phyloP scores from a whole-genome alignment of 2,888 invertebrate species.

The Catocala fraxini region DNA sequence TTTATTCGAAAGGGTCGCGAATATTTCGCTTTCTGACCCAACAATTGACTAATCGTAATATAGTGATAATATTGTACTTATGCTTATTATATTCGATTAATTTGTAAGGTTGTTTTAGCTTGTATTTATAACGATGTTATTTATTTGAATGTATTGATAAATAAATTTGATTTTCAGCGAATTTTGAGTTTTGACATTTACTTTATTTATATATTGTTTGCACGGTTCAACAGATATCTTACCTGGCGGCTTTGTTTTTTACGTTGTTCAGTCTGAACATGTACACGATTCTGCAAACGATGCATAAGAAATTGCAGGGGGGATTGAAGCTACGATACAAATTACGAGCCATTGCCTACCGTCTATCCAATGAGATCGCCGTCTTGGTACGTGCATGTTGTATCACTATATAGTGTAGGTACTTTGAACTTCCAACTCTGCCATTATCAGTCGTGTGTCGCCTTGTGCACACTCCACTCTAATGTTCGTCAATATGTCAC shows the following conservation, averaged over 20 bases:
- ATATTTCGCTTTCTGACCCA: slow-evolving; percentile 36
- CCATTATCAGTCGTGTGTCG: slow-evolving; percentile 30
- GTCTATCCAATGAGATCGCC: slow-evolving; percentile 79
- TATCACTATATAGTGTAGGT: slow-evolving; percentile 33
- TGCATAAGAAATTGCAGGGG: slow-evolving; percentile 93
- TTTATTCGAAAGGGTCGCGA: slow-evolving; percentile 14
- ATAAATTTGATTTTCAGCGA: slow-evolving; percentile 78
- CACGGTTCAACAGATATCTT: slow-evolving; percentile 90
- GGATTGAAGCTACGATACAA: slow-evolving; percentile 88
- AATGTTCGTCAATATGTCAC: too few relatives aligned
- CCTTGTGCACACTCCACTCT: too few relatives aligned
- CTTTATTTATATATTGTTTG: slow-evolving; percentile 66
- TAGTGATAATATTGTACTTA: slow-evolving; percentile 57
- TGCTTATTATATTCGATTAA: slow-evolving; percentile 63
- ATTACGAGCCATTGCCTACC: slow-evolving; percentile 84
- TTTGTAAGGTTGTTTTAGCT: slow-evolving; percentile 55
- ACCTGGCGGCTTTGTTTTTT: slow-evolving; percentile 94
- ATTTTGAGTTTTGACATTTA: slow-evolving; percentile 58
- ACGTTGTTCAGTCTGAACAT: slow-evolving; percentile 96
- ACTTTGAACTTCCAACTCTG: slow-evolving; percentile 38
- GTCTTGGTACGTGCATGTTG: slow-evolving; percentile 76
- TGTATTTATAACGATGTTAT: slow-evolving; percentile 54
- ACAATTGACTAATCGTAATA: slow-evolving; percentile 30
- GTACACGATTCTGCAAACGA: slow-evolving; percentile 94
- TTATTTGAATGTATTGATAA: slow-evolving; percentile 63